Evolutionary conservation across 2,888 invertebrate genomes (phyloP).

Genomic region (Eurytoma californica): DNA sequence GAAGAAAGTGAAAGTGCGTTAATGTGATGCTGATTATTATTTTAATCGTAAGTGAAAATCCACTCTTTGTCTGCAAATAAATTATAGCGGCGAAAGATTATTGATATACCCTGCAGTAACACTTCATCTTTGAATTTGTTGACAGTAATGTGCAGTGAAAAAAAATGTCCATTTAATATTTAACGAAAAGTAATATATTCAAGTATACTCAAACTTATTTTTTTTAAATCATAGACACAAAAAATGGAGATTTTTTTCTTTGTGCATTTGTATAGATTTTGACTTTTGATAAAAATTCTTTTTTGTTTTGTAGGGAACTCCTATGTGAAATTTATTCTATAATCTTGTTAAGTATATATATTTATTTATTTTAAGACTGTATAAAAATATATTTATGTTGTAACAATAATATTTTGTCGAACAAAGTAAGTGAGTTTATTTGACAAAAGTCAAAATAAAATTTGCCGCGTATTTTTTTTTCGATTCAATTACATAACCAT

Average conservation of each 20-base stretch:
- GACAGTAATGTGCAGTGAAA: neutral
- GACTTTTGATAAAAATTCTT: neutral
- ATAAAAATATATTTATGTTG: conserved; percentile 19
- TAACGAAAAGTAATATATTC: neutral
- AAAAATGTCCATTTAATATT: conserved; percentile 2
- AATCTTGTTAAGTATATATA: neutral
- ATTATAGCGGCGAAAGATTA: neutral
- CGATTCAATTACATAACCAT: conserved; percentile 12
- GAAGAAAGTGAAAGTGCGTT: too few species aligned
- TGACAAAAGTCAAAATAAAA: conserved; percentile 10
- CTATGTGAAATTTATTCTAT: conserved; percentile 1
- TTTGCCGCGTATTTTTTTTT: neutral
- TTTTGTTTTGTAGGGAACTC: neutral
- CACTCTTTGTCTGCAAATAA: too few species aligned
- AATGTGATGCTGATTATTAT: too few species aligned
- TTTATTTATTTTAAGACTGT: conserved; percentile 38
- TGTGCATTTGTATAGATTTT: conserved; percentile 13
- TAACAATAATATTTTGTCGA: conserved; percentile 19
- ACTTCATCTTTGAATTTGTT: conserved; percentile 29
- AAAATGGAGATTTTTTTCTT: conserved; percentile 1
- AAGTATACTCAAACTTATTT: conserved; percentile 5
- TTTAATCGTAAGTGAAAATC: too few species aligned
- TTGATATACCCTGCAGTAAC: conserved; percentile 5
- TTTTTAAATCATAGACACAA: neutral
- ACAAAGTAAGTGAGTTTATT: conserved; percentile 7